Conservation (phyloP, 2,888 invertebrate genomes). For the Agapostemon virescens region DNA sequence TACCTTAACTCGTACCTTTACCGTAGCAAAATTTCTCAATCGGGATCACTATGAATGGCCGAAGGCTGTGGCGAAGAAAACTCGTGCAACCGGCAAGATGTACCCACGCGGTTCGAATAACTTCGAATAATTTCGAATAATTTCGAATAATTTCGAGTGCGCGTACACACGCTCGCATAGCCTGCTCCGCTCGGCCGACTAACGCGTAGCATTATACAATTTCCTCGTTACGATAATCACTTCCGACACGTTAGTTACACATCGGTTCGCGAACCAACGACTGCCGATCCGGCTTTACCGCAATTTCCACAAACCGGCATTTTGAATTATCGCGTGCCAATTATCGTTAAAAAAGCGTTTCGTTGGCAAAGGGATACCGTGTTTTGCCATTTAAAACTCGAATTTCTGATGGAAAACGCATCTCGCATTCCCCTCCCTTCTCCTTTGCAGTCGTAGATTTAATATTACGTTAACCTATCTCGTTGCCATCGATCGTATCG, state of each 20-base stretch:
- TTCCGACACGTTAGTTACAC: slow-evolving; percentile 50
- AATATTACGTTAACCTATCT: no score
- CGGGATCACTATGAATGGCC: background rate
- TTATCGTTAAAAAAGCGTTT: background rate
- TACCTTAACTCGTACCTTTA: no score
- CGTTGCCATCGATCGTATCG: no score
- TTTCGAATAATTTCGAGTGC: background rate
- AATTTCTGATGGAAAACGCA: background rate
- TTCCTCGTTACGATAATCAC: slow-evolving; percentile 45
- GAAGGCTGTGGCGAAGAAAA: background rate
- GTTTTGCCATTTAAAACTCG: background rate
- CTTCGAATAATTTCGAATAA: slow-evolving; percentile 5
- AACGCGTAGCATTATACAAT: slow-evolving; percentile 41
- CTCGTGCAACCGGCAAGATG: background rate
- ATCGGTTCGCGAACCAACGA: slow-evolving; percentile 33
- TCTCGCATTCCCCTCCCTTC: no score
- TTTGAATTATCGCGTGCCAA: slow-evolving; percentile 22
- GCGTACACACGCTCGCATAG: slow-evolving; percentile 7
- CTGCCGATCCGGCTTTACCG: slow-evolving; percentile 7
- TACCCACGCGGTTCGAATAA: slow-evolving; percentile 4
- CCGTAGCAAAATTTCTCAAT: background rate
- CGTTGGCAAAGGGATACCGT: background rate
- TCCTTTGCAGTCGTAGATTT: no score
- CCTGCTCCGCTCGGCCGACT: slow-evolving; percentile 8
- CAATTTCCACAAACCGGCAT: slow-evolving; percentile 11